Conservation (phyloP, 2,888 invertebrate genomes). For the Caenorhabditis sulstoni region DNA sequence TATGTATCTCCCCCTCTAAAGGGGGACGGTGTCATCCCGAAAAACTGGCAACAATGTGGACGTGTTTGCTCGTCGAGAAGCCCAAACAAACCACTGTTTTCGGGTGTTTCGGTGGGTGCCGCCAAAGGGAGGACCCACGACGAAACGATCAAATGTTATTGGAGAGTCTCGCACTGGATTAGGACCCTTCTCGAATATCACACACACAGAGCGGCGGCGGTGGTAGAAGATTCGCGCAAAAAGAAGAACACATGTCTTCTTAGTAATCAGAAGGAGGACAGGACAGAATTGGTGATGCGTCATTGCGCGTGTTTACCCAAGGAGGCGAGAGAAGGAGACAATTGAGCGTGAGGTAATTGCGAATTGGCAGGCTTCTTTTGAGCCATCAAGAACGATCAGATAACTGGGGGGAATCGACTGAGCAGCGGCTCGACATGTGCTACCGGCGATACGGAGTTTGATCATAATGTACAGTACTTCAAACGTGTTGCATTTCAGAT, state of each 20-base stretch:
- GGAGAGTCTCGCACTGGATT: slow-evolving; percentile 39
- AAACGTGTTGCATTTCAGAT: no score
- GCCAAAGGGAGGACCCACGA: slow-evolving; percentile 39
- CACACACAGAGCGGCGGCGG: slow-evolving; percentile 51
- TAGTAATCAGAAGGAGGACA: neutral
- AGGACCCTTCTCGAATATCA: slow-evolving; percentile 33
- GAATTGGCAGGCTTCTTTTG: slow-evolving; percentile 19
- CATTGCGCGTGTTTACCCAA: slow-evolving; percentile 28
- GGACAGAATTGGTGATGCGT: slow-evolving; percentile 26
- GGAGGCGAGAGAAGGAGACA: neutral
- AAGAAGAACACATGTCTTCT: slow-evolving; percentile 21
- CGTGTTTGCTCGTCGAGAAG: slow-evolving; percentile 10
- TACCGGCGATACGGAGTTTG: no score
- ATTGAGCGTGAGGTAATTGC: slow-evolving; percentile 37
- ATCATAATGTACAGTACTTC: no score
- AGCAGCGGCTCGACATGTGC: no score
- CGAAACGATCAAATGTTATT: slow-evolving; percentile 51
- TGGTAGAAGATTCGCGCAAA: slow-evolving; percentile 29
- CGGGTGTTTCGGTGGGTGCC: slow-evolving; percentile 18
- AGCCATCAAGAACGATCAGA: no score
- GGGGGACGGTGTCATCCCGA: slow-evolving; percentile 29
- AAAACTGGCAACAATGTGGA: slow-evolving; percentile 26
- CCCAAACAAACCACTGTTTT: neutral
- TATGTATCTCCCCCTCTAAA: slow-evolving; percentile 11
- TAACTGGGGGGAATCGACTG: no score